Evolutionary conservation across 2,888 invertebrate species (phyloP), one percentile per base, ranked within the genome.

Genomic region (Diarsia brunnea): DNA sequence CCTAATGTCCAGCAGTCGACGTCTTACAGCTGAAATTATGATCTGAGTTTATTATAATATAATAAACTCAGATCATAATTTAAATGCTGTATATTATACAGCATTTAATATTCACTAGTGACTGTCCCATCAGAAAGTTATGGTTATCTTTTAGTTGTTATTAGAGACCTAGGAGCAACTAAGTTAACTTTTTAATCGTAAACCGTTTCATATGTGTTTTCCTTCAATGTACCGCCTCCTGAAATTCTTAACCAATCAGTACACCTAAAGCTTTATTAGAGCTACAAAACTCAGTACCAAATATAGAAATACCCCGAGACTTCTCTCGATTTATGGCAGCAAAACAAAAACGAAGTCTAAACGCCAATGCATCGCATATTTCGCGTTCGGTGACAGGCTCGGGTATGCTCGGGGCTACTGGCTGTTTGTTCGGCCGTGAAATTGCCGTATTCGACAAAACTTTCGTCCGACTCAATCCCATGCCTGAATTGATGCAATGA

Each of bases 401-500:
- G 21, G 63, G 38, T 69, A 58, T 45, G 66, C 69, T 67, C 69
- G 58, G 47, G 24, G 61, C 61, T 61, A 76, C 67, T 69, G 31
- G 51, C 27, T 38, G 71, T 1, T 45, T 71, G 61, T 72, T 75
- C 87, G 77, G 75, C 79, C 85, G 87, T 84, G 82, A 85, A 88
- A 88, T 87, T 87, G 81, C 38, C 64, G 82, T 73, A 81, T 81
- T 87, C 73, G 75, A 79, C 72, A 75, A 87, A 88, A 88, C 69
- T 87, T 87, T 85, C 72, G 66, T 79, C 69, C 70, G 69, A 85
- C 69, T 81, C 82, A 85, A 87, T 88, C 51, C 81, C 82, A 88
- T 87, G 87, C 87, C 78, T 87, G 87, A 88, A 79, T 70, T 85
- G 82, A 74, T 82, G 76, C 81, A 76, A 79, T 82, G 81, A 88